Evolutionary conservation across 2,113 vertebrate genomes (phyloP), one percentile per base, ranked within the genome.

Genomic region (Forbesichthys agassizii): DNA sequence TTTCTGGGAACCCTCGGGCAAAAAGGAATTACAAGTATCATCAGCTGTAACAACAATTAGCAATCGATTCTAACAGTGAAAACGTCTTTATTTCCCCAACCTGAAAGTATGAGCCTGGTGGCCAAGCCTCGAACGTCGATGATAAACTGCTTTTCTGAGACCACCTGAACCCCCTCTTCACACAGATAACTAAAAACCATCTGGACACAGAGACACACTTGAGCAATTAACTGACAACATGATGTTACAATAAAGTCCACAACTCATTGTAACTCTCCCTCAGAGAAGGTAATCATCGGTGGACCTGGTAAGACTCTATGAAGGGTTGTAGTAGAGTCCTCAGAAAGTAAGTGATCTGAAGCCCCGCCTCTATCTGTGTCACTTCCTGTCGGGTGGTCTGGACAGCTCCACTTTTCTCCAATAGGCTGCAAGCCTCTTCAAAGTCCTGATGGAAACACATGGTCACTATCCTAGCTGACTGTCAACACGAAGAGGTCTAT

Each of bases 301-400:
- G 54, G 75, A 98, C 97, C 96, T 94, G 94, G 69, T 98, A 99
- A 36, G 94, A 91, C 71, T 96, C 92, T 61, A 97, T 83, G 82
- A 98, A 98, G 68, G 97, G 96, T 66, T 86, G 89, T n/a, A 99
- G 90, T 77, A 97, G 91, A 2, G 80, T 79, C 75, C 69, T 84
- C 78, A 98, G 92, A 90, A 98, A 98, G 64, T 91, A 87, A 1
- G 93, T 33, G 56, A 73, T 89, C 56, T 78, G 66, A 11, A 71
- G 78, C 54, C 93, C 94, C 48, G 86, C 86, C 14, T 94, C 93
- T 0, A 87, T 91, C 67, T 87, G 71, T 1, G 84, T 82, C 70
- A 98, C 88, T 74, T 96, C 91, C 77, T 89, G 88, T 2, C 88
- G 75, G 33, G 56, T 83, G 36, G 78, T 51, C 51, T 90, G 89